Conservation (phyloP, 37 sponge, comb jelly and placozoan species). For the Bolinopsis microptera region DNA sequence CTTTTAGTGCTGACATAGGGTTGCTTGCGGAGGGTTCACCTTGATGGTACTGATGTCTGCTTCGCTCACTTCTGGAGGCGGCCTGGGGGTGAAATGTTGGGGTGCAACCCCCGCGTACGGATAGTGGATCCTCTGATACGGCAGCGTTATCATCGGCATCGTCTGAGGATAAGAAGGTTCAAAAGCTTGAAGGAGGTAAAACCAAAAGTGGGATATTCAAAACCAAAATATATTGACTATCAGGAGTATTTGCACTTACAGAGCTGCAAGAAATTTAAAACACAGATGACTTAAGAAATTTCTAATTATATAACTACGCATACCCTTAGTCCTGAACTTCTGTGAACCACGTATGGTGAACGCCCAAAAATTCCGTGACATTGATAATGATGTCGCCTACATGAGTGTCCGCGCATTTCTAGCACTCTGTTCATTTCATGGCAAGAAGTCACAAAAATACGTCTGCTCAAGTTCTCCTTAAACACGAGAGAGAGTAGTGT, state of each 20-base stretch:
- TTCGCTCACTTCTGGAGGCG: not conserved
- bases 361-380: not conserved
- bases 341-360: not conserved
- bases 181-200: no score
- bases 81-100: not conserved
- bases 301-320: not conserved
- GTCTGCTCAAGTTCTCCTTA: not conserved
- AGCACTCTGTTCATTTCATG: not conserved
- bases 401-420: not conserved
- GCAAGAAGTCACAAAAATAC: not conserved
- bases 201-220: no score
- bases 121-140: constrained; percentile 62
- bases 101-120: constrained; percentile 17
- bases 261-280: no score
- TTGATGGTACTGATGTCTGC: constrained; percentile 9
- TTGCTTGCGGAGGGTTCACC: no score
- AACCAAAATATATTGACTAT: no score
- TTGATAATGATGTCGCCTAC: not conserved
- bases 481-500: not conserved
- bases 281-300: no score
- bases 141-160: constrained; percentile 62
- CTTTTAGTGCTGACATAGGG: no score
- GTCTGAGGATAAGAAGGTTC: constrained; percentile 9
- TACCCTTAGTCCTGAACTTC: not conserved
- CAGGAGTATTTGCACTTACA: no score